Evolutionary conservation across 1,140 invertebrate genomes (phyloP), one percentile per base, ranked within the genome.

Genomic region (Drosophila miranda): DNA sequence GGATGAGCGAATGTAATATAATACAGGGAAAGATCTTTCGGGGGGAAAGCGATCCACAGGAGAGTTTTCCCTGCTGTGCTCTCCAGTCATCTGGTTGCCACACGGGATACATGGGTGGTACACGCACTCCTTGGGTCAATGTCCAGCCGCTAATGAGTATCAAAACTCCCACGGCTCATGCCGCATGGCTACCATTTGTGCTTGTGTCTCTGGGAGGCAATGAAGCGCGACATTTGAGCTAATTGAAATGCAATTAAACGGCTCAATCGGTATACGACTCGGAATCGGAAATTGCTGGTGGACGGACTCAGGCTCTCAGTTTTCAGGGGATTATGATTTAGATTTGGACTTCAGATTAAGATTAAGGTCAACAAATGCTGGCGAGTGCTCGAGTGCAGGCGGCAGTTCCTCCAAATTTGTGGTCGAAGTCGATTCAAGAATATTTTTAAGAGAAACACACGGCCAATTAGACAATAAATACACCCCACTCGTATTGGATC

Each of bases 211-310:
- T 72, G 54, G 56, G 48, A 42, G 50, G 62, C 83, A 88, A 76
- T 78, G 83, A 75, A 83, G 82, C 82, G 78, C 41, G 43, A 78
- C 56, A 82, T 75, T 76, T 67, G 66, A 46, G 46, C 54, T 86
- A 86, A 86, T 86, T 86, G 77, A 80, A 73, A 66, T 76, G 66
- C 82, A 87, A 87, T 88, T 82, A 88, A 76, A 70, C 68, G 46
- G 64, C 57, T 66, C 64, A 59, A 73, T 79, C 68, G 49, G 13
- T 57, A 43, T 54, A 13, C 52, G 48, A 55, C 42, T 73, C 48
- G 38, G n/a, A 59, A 73, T 44, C 49, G 28, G 8, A 30, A 28
- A 16, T 16, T 45, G 34, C 43, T 48, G 62, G 16, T 42, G 28
- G 19, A 23, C 48, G 23, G 23, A 26, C 23, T 5, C 23, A 26